Conservation (phyloP, 2,113 vertebrate genomes). For the Poeciliopsis occidentalis region DNA sequence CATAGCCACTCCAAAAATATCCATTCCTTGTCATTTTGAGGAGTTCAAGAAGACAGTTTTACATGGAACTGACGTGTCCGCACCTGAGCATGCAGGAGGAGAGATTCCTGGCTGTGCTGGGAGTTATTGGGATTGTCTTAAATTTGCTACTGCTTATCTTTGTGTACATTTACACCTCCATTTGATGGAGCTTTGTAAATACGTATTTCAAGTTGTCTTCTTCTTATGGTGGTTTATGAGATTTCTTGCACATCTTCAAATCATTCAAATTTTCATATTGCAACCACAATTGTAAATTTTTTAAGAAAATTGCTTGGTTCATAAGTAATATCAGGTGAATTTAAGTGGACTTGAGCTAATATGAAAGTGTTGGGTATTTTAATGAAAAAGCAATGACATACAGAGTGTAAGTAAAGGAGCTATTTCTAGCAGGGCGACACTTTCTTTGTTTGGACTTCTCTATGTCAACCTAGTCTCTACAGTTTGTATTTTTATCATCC, state of each 20-base stretch:
- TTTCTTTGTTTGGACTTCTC: slow-evolving; percentile 2
- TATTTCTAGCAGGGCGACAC: slow-evolving; percentile 10
- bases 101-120: slow-evolving; percentile 74
- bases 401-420: background rate
- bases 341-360: background rate
- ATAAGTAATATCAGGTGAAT: background rate
- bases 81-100: slow-evolving; percentile 69
- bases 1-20: background rate
- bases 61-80: slow-evolving; percentile 68
- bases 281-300: slow-evolving; percentile 10
- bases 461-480: slow-evolving; percentile 1
- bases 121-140: slow-evolving; percentile 69
- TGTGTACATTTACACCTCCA: slow-evolving; percentile 72
- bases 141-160: slow-evolving; percentile 73
- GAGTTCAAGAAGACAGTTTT: slow-evolving; percentile 14
- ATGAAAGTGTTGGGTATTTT: background rate
- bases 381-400: too few species aligned
- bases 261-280: background rate
- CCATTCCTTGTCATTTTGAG: slow-evolving; percentile 1
- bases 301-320: background rate
- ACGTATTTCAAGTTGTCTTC: background rate
- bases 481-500: slow-evolving; percentile 24
- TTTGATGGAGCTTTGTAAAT: slow-evolving; percentile 32
- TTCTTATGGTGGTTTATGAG: background rate
- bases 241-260: background rate